Evolutionary conservation across 2,797 vertebrate species (phyloP), one percentile per base, ranked within the genome.

Genomic region (Neosalanx taihuensis): DNA sequence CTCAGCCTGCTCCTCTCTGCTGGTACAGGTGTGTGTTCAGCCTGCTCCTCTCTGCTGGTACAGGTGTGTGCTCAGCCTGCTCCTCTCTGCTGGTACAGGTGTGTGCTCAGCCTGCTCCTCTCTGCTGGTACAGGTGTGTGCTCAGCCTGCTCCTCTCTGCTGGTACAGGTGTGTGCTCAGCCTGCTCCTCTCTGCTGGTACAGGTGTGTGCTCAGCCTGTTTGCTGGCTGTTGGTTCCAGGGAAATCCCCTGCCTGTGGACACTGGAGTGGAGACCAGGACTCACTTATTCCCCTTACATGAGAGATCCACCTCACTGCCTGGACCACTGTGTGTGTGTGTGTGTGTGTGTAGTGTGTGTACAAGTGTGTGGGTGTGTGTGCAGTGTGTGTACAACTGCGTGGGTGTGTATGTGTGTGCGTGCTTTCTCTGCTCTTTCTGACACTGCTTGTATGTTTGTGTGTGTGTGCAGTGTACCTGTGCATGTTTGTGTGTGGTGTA

Each of bases 181-280:
- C 2, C 9, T 6, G 0, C 37, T 10, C 9, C 37, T 9, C 94
- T 94, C 92, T 94, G 92, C 10, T 93, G 92, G 92, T 90, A 91
- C 92, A 84, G 64, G 89, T 92, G 93, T 91, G 90, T 41, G 7
- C 12, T 41, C 37, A 41, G 37, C 2, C 10, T 7, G 0, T 10
- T 12, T 93, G 92, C 92, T 91, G 93, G 93, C 93, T 93, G 93
- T 92, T 93, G 93, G 94, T 95, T 94, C 93, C 89, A 59, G 64
- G 90, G 90, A 94, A 92, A 94, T 94, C 94, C 94, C 93, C 91
- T 94, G 92, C 93, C 92, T 92, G 93, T 93, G 93, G 93, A 92
- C 94, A 93, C 93, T 94, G 94, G 93, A 94, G 94, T 93, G 94
- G 90, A 92, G 92, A 92, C 92, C 93, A 92, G 94, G 94, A 94